phyloP scores from a whole-genome alignment of 92 coral and sea anemone species.

The Heliopora coerulea region DNA sequence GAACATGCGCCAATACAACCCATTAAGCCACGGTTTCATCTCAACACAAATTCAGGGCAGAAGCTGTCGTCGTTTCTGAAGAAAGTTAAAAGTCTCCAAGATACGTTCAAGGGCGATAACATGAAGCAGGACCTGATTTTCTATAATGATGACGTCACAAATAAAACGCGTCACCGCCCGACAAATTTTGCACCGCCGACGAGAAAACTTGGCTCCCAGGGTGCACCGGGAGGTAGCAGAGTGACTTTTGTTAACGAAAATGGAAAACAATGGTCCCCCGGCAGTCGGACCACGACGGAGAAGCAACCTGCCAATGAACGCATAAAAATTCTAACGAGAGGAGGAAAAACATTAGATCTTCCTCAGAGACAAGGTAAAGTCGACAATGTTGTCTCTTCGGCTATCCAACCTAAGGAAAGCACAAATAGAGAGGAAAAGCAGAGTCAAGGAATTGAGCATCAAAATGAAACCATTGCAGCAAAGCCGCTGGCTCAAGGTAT shows the following conservation, averaged over 20 bases:
- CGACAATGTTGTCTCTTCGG: too few species aligned
- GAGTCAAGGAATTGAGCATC: too few species aligned
- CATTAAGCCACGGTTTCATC: neutral
- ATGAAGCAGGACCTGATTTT: slow-evolving; percentile 32
- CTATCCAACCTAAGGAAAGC: too few species aligned
- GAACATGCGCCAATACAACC: neutral
- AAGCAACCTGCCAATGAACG: neutral
- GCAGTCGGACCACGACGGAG: neutral
- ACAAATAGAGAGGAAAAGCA: too few species aligned
- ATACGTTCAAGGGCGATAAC: slow-evolving; percentile 11
- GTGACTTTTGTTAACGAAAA: slow-evolving; percentile 15
- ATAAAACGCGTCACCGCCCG: slow-evolving; percentile 29
- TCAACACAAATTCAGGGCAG: neutral
- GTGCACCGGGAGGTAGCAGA: slow-evolving; percentile 34
- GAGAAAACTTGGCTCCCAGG: slow-evolving; percentile 35
- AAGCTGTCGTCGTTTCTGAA: slow-evolving; percentile 27
- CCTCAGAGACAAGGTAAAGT: too few species aligned
- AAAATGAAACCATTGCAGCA: too few species aligned
- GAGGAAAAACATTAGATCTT: too few species aligned
- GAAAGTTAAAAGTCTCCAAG: slow-evolving; percentile 13
- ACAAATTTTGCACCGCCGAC: slow-evolving; percentile 34
- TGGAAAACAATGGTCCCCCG: neutral
- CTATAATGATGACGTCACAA: slow-evolving; percentile 38
- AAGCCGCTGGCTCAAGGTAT: neutral
- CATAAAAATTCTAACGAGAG: neutral